phyloP scores from a whole-genome alignment of 2,113 vertebrate species.

The Campylomormyrus numenius region DNA sequence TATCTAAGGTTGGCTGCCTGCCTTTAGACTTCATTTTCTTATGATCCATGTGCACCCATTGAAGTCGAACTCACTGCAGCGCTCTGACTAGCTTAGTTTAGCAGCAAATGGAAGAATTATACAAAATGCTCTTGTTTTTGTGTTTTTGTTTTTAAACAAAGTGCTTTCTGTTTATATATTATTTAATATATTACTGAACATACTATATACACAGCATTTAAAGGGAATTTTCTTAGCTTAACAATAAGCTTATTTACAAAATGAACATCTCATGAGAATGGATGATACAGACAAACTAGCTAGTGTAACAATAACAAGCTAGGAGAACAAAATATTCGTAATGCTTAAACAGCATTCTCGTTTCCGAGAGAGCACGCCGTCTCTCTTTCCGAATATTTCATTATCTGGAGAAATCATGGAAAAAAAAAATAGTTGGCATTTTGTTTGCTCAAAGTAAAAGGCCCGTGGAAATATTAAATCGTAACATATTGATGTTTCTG shows the following conservation, averaged over 20 bases:
- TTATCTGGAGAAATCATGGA: not conserved
- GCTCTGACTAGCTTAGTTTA: slow-evolving; percentile 95
- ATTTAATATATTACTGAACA: slow-evolving; percentile 84
- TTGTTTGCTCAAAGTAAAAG: not conserved
- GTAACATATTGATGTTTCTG: not conserved
- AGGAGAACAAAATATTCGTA: slow-evolving; percentile 32
- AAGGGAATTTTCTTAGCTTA: slow-evolving; percentile 60
- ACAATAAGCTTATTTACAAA: slow-evolving; percentile 64
- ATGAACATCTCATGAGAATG: slow-evolving; percentile 51
- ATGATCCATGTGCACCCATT: slow-evolving; percentile 76
- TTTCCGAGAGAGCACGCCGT: slow-evolving; percentile 29
- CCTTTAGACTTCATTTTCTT: slow-evolving; percentile 60
- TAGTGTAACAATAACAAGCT: slow-evolving; percentile 36
- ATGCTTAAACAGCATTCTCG: slow-evolving; percentile 43
- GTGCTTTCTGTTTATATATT: slow-evolving; percentile 82
- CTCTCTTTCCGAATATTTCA: slow-evolving; percentile 8
- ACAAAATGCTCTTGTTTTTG: slow-evolving; percentile 63
- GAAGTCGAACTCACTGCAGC: slow-evolving; percentile 93
- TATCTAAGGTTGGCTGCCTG: slow-evolving; percentile 42
- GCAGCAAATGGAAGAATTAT: slow-evolving; percentile 99
- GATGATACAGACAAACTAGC: slow-evolving; percentile 53
- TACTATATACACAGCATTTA: slow-evolving; percentile 88
- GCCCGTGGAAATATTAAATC: not conserved
- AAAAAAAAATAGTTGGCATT: not conserved
- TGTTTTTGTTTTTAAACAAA: slow-evolving; percentile 84